Percentiles rank a stretch among this genome's conserved stretches.
Conservation (phyloP, 2,888 invertebrate genomes). For the Trichopoda pennipes region DNA sequence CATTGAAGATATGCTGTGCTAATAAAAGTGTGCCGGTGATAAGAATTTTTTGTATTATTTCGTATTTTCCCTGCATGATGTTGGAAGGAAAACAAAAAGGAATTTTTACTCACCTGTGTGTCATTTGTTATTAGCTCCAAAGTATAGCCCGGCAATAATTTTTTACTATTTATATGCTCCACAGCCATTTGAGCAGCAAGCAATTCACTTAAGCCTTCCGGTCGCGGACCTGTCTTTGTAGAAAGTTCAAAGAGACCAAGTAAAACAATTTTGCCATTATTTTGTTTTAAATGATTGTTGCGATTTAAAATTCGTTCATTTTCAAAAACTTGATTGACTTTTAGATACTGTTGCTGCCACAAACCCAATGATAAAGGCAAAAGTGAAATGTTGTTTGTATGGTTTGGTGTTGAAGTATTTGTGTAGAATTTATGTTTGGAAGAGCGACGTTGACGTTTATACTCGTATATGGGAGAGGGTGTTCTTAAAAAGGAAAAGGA, state of each 20-base stretch:
- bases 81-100: no score
- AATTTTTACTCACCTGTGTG: conserved; percentile 86
- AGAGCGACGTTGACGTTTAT: conserved; percentile 47
- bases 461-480: conserved; percentile 4
- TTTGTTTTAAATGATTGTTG: conserved; percentile 73
- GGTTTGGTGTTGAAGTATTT: conserved; percentile 13
- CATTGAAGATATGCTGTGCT: no score
- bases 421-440: conserved; percentile 41
- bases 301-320: conserved; percentile 78
- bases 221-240: conserved; percentile 84
- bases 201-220: conserved; percentile 88
- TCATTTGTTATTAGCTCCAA: conserved; percentile 91
- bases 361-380: conserved; percentile 67
- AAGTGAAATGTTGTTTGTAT: conserved; percentile 14
- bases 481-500: conserved; percentile 42
- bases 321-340: conserved; percentile 81
- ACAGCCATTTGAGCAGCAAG: conserved; percentile 90
- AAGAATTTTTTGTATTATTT: no score
- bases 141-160: conserved; percentile 86
- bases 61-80: no score
- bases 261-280: conserved; percentile 84
- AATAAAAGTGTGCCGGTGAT: no score
- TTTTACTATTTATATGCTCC: conserved; percentile 87
- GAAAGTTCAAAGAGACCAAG: conserved; percentile 91
- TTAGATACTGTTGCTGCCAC: conserved; percentile 76